A percentile compares a stretch with the other conserved stretches of the same genome.
These are phyloP conservation scores for Parthenolecanium corni DNA, from an alignment of 2,888 invertebrate species.

Conservation along the genomic window DNA sequence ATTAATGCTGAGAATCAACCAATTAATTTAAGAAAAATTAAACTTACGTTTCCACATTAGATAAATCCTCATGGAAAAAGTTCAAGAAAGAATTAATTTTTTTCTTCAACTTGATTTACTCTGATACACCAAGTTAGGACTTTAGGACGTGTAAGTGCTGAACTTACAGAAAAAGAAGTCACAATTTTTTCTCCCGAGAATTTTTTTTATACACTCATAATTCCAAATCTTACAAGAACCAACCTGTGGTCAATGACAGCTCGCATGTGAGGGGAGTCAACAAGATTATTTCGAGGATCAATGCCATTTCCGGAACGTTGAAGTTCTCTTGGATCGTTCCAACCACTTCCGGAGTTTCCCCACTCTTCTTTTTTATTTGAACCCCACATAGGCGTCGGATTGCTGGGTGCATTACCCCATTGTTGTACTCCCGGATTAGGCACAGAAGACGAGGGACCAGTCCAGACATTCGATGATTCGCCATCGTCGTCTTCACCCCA, in stretches of 20 bases:
- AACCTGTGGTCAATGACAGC: slow-evolving; percentile 39
- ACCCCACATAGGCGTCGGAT: slow-evolving; percentile 36
- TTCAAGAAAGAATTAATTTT: too few species aligned
- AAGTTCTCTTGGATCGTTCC: slow-evolving; percentile 43
- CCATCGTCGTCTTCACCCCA: slow-evolving; percentile 82
- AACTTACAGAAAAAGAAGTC: too few species aligned
- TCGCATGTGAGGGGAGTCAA: slow-evolving; percentile 37
- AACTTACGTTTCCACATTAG: too few species aligned
- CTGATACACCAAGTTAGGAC: too few species aligned
- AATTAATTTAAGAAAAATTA: too few species aligned
- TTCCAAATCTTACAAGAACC: too few species aligned
- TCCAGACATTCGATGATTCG: slow-evolving; percentile 79
- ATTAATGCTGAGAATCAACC: too few species aligned
- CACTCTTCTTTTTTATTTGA: slow-evolving; percentile 30
- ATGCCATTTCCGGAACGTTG: slow-evolving; percentile 39
- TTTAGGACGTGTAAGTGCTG: too few species aligned
- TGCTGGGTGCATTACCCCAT: slow-evolving; percentile 30
- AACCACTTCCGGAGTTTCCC: slow-evolving; percentile 19
- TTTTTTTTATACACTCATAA: too few species aligned
- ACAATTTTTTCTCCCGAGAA: too few species aligned
- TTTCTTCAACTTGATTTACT: too few species aligned
- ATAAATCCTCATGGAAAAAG: too few species aligned
- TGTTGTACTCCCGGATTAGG: slow-evolving; percentile 24
- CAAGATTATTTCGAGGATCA: slow-evolving; percentile 24
- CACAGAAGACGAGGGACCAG: slow-evolving; percentile 42